Evolutionary conservation across 2,797 vertebrate species (phyloP).

Genomic region (Passerculus sandwichensis): DNA sequence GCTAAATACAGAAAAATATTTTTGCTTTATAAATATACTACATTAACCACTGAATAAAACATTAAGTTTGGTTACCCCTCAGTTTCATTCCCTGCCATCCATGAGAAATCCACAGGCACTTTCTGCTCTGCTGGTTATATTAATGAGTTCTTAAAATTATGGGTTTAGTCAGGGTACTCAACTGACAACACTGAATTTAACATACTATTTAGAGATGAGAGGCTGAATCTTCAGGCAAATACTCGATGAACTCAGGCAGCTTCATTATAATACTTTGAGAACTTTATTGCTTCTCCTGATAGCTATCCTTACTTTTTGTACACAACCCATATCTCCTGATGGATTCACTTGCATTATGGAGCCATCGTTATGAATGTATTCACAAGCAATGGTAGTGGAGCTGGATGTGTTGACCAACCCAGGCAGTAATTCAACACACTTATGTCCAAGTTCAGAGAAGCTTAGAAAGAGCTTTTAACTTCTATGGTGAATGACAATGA

Average conservation of each 20-base stretch:
- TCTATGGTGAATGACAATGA: not conserved
- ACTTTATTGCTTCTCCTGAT: not conserved
- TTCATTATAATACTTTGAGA: not conserved
- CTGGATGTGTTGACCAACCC: not conserved
- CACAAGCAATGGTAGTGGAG: not conserved
- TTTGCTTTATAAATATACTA: conserved; percentile 29
- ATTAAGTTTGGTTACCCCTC: not conserved
- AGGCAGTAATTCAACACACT: not conserved
- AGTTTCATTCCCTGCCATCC: not conserved
- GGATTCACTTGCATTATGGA: not conserved
- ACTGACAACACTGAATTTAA: not conserved
- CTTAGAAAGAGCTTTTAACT: not conserved
- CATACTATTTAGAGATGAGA: not conserved
- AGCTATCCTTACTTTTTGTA: not conserved
- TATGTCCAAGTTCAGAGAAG: not conserved
- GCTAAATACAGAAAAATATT: conserved; percentile 40
- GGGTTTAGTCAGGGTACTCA: not conserved
- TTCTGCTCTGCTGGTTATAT: not conserved
- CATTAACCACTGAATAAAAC: conserved; percentile 6
- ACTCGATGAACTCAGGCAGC: not conserved
- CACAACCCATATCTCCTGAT: not conserved
- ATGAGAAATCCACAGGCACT: not conserved
- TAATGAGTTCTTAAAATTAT: not conserved
- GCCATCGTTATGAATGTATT: not conserved
- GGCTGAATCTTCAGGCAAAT: not conserved